These are phyloP conservation scores for Aleadryas rufinucha DNA, from an alignment of 2,113 vertebrate species.

Conservation along the genomic window DNA sequence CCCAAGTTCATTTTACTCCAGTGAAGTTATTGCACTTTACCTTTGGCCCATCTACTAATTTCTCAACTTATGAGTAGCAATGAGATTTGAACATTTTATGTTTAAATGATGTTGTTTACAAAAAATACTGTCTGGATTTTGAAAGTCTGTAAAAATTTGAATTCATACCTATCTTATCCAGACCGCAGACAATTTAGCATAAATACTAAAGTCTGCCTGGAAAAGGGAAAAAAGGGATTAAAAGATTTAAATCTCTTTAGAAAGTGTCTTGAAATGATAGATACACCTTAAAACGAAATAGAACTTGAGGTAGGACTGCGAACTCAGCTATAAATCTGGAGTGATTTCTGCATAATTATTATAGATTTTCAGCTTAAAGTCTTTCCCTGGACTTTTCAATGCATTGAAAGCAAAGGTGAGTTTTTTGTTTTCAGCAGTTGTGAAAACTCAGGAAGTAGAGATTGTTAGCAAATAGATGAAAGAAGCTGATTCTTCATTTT, in stretches of 20 bases:
- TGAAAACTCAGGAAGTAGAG: neutral
- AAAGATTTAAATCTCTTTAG: neutral
- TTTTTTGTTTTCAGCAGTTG: neutral
- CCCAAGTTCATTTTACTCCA: neutral
- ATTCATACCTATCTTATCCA: neutral
- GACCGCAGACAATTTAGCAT: neutral
- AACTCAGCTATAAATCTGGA: neutral
- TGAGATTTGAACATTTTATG: neutral
- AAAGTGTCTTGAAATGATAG: neutral
- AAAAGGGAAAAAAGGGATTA: neutral
- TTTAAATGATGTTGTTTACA: neutral
- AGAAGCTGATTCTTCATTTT: neutral
- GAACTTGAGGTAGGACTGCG: neutral
- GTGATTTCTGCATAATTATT: neutral
- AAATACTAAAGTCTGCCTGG: neutral
- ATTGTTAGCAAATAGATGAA: neutral
- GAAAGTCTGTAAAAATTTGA: neutral
- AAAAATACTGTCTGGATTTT: neutral
- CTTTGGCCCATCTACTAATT: neutral
- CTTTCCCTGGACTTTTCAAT: neutral
- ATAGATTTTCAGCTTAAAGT: neutral
- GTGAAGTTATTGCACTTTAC: neutral
- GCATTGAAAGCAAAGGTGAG: neutral
- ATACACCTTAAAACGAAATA: neutral
- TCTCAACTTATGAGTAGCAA: neutral